Base-by-base conservation (phyloP, 2,113 vertebrate species). In the Morone chrysops region DNA sequence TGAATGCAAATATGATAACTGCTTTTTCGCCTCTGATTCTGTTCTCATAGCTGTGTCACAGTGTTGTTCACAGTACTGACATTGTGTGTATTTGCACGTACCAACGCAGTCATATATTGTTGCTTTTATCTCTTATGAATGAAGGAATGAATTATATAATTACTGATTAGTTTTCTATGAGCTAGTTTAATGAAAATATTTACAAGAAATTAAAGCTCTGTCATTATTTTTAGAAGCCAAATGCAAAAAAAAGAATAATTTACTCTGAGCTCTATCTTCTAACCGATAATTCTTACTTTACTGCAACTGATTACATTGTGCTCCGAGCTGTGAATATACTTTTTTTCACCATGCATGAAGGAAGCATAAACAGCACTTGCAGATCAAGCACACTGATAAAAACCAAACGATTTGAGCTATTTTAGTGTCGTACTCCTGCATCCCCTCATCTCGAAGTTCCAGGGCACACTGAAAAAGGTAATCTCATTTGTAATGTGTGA, bases 401-500 rank as follows among this genome's bases (percentile, higher is more conserved):
- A 88, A 91, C 66, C 76, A 86, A 90, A 82, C 69, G 81, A 89
- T 92, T 85, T 79, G 81, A 91, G 90, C 87, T 92, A 94, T 93
- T 95, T 94, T 87, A 82, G 90, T 80, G 80, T 88, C 78, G 90
- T 77, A 81, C 69, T 88, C 89, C 45, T 81, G 87, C 88, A 87
- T 92, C 89, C 91, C 87, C 90, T 89, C 84, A 81, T 89, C 90
- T 83, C 78, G 56, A 90, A 89, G 94, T 95, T 95, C 87, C 91
- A 85, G 91, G 94, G 94, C 92, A 93, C 76, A 88, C 86, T 90
- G 89, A 83, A 85, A 89, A 94, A 95, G 94, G 92, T 96, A 96
- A 96, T 96, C 95, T 96, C 94, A 95, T 96, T 96, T 96, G 95
- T 96, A 94, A 92, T 85, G 94, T 94, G 95, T 95, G 94, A 96